Evolutionary conservation across 2,113 vertebrate species (phyloP).

Genomic region (Asarcornis scutulata): DNA sequence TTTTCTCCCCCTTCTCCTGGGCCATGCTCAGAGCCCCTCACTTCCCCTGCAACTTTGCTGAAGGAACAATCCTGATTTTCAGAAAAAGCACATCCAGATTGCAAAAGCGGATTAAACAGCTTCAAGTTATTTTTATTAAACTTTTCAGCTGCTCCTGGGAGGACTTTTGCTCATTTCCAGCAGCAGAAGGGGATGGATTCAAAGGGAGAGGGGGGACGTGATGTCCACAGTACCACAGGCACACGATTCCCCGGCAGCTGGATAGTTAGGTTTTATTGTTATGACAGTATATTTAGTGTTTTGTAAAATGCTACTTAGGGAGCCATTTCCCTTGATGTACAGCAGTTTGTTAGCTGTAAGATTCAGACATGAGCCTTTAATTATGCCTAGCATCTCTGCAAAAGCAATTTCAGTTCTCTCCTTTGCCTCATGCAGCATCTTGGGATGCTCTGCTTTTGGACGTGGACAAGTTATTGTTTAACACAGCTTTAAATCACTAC

Average conservation of each 20-base stretch:
- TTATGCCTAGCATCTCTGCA: conserved; percentile 6
- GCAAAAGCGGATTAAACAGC: background rate
- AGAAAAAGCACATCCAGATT: background rate
- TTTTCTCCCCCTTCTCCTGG: background rate
- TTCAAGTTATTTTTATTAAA: conserved; percentile 6
- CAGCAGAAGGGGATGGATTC: background rate
- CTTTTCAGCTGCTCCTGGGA: conserved; percentile 34
- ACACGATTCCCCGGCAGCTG: conserved; percentile 15
- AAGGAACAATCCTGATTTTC: conserved; percentile 4
- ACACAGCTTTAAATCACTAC: conserved; percentile 35
- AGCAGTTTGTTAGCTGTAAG: conserved; percentile 34
- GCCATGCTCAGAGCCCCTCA: background rate
- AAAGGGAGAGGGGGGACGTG: background rate
- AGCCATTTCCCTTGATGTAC: conserved; percentile 15
- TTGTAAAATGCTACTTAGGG: conserved; percentile 33
- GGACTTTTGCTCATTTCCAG: conserved; percentile 6
- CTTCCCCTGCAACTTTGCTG: conserved; percentile 5
- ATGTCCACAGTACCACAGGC: conserved; percentile 8
- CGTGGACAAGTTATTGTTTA: conserved; percentile 44
- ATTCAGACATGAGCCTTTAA: conserved; percentile 50
- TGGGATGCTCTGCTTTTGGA: conserved; percentile 20
- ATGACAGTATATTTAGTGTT: conserved; percentile 21
- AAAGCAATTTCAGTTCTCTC: conserved; percentile 47
- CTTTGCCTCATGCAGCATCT: conserved; percentile 4
- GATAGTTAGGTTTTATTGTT: conserved; percentile 39